Evolutionary conservation across 2,888 invertebrate genomes (phyloP).

Genomic region (Drosophila peninsularis): DNA sequence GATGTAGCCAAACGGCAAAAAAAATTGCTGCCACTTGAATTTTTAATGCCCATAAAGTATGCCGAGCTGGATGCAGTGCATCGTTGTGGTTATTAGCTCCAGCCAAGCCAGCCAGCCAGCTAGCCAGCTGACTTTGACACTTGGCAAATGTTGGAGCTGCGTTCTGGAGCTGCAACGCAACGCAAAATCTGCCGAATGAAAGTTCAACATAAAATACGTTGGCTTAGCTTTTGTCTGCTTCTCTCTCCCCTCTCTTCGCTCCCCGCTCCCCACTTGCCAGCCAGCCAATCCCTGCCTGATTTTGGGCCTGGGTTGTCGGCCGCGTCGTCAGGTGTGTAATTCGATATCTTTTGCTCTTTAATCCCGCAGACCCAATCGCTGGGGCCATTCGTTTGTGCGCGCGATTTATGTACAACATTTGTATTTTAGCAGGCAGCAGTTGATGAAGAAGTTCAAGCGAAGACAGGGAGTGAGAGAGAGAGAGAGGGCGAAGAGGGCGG

Average conservation of each 20-base stretch:
- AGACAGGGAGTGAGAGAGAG: background rate
- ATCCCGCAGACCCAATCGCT: slow-evolving; percentile 74
- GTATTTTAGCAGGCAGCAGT: slow-evolving; percentile 52
- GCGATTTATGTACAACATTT: slow-evolving; percentile 80
- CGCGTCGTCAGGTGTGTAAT: slow-evolving; percentile 83
- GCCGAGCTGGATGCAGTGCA: slow-evolving; percentile 68
- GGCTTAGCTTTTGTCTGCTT: slow-evolving; percentile 75
- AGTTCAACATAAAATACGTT: slow-evolving; percentile 77
- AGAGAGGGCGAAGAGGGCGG: background rate
- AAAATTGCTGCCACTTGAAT: slow-evolving; percentile 84
- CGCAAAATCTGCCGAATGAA: slow-evolving; percentile 60
- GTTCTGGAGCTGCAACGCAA: slow-evolving; percentile 18
- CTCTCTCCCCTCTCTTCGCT: background rate
- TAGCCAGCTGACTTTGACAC: slow-evolving; percentile 72
- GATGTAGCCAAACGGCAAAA: slow-evolving; percentile 79
- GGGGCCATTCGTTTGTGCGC: slow-evolving; percentile 76
- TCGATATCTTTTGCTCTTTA: slow-evolving; percentile 83
- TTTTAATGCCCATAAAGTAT: slow-evolving; percentile 84
- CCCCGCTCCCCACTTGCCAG: background rate
- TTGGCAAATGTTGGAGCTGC: slow-evolving; percentile 60
- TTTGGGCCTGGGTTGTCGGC: slow-evolving; percentile 6
- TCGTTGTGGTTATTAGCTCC: slow-evolving; percentile 49
- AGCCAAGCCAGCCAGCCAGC: slow-evolving; percentile 26
- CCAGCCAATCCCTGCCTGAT: background rate
- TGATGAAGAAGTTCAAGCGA: background rate